Conservation (phyloP, 2,113 vertebrate species). For the Malurus cyaneus region DNA sequence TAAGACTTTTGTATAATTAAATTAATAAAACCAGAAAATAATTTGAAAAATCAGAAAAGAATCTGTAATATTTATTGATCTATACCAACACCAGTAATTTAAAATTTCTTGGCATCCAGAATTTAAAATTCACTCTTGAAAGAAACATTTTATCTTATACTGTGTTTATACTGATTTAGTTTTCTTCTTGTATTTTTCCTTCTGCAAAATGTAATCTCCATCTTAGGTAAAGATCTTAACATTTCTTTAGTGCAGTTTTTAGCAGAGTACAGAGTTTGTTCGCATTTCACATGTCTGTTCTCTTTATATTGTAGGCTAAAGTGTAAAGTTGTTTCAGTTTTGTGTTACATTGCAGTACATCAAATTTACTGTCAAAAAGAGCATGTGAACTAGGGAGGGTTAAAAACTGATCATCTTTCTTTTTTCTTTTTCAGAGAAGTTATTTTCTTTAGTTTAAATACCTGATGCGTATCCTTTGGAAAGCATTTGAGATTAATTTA, state of each 20-base stretch:
- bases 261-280: background rate
- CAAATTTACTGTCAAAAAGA: background rate
- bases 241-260: background rate
- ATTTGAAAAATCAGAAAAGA: background rate
- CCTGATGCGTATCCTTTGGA: too few species aligned
- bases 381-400: background rate
- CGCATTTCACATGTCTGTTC: background rate
- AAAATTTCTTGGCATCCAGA: background rate
- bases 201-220: background rate
- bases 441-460: background rate
- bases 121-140: background rate
- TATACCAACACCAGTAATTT: background rate
- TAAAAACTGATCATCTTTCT: background rate
- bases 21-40: background rate
- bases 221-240: background rate
- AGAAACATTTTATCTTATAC: background rate
- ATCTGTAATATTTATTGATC: background rate
- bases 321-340: background rate
- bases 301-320: background rate
- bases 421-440: background rate
- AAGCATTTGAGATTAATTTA: too few species aligned
- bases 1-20: background rate
- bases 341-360: background rate
- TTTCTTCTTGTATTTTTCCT: background rate
- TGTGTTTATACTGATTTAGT: rapidly evolving